These are phyloP conservation scores for Phaenicophaeus curvirostris DNA, from an alignment of 2,797 vertebrate genomes.

Conservation along the genomic window DNA sequence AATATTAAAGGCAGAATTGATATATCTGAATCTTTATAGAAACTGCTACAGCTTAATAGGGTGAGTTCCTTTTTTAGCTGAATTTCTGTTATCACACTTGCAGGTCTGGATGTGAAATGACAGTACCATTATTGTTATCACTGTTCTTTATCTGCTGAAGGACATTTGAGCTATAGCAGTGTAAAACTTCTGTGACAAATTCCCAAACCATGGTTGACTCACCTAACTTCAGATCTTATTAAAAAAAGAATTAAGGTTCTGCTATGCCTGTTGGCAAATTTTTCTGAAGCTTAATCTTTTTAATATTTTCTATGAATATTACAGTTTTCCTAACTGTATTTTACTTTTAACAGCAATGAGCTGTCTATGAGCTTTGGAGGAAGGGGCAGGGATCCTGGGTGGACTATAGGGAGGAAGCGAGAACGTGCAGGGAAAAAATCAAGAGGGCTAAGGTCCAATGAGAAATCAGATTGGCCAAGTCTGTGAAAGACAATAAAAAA, in stretches of 20 bases:
- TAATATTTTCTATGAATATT: neutral
- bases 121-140: slow-evolving; percentile 32
- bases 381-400: too few relatives aligned
- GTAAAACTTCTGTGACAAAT: neutral
- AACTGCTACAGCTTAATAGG: neutral
- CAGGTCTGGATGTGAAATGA: slow-evolving; percentile 19
- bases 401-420: too few relatives aligned
- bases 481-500: too few relatives aligned
- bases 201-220: neutral
- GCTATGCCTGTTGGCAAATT: neutral
- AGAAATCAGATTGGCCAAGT: too few relatives aligned
- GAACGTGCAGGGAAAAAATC: too few relatives aligned
- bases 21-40: neutral
- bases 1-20: neutral
- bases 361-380: too few relatives aligned
- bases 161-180: slow-evolving; percentile 5
- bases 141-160: slow-evolving; percentile 13
- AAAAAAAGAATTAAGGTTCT: neutral
- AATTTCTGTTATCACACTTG: neutral
- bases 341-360: neutral
- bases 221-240: neutral
- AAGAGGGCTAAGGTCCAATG: too few relatives aligned
- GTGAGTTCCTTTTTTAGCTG: neutral
- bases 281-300: neutral
- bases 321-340: neutral